Conservation (phyloP, 2,797 vertebrate genomes). For the Microctenopoma lineatum region DNA sequence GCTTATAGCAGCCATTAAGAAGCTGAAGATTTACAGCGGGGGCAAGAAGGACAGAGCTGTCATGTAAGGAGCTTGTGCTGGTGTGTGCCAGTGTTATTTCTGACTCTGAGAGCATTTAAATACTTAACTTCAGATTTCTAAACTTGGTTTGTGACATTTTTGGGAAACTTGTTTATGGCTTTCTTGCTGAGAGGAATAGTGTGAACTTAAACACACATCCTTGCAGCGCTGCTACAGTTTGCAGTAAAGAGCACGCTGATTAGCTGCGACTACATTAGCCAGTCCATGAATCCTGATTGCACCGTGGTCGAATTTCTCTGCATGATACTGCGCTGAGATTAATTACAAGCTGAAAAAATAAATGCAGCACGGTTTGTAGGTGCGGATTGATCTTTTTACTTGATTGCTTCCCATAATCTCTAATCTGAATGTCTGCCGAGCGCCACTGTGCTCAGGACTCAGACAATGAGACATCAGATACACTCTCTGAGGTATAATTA, state of each 20-base stretch:
- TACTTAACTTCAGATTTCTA: neutral
- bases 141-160: too few species aligned
- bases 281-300: conserved; percentile 31
- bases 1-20: conserved; percentile 70
- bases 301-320: conserved; percentile 3
- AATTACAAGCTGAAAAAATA: conserved; percentile 49
- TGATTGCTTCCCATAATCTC: conserved; percentile 68
- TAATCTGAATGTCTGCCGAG: conserved; percentile 49
- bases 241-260: conserved; percentile 11
- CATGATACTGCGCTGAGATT: conserved; percentile 23
- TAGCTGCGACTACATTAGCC: conserved; percentile 14
- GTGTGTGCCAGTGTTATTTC: conserved; percentile 36
- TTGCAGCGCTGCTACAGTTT: neutral
- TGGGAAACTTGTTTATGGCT: too few species aligned
- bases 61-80: conserved; percentile 71
- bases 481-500: conserved; percentile 46
- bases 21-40: conserved; percentile 70
- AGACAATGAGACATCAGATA: conserved; percentile 36
- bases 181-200: too few species aligned
- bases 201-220: neutral
- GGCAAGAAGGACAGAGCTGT: conserved; percentile 55
- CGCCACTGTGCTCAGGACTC: conserved; percentile 13
- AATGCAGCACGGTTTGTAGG: conserved; percentile 20
- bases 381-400: conserved; percentile 65
- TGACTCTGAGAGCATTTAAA: too few species aligned